Percentiles rank a stretch among this genome's conserved stretches.
Evolutionary conservation across 2,797 vertebrate species (phyloP).

Genomic region (Phalloptychus januarius): DNA sequence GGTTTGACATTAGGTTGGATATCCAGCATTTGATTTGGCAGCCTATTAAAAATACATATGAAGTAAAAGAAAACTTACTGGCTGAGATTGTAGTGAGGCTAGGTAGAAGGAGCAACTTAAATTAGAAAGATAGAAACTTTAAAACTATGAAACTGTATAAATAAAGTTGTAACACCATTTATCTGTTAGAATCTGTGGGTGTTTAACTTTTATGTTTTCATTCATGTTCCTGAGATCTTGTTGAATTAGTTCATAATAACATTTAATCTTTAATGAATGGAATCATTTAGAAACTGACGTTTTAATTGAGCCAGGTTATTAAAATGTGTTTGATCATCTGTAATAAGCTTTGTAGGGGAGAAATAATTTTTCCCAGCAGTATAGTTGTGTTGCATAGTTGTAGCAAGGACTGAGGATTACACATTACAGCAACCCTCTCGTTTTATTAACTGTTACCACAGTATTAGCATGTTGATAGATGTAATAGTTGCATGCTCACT

Average conservation of each 20-base stretch:
- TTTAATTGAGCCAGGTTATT: background rate
- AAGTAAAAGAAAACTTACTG: constrained; percentile 10
- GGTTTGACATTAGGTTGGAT: background rate
- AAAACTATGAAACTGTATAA: constrained; percentile 3
- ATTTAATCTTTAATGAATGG: background rate
- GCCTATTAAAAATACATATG: background rate
- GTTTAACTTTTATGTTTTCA: background rate
- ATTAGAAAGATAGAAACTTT: constrained; percentile 22
- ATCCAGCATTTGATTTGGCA: background rate
- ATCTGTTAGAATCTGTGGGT: background rate
- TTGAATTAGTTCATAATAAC: background rate
- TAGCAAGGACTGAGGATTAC: background rate
- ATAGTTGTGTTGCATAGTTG: background rate
- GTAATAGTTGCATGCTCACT: background rate
- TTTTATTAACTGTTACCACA: background rate
- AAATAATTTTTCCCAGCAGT: background rate
- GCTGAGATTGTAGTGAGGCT: constrained; percentile 38
- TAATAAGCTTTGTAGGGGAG: background rate
- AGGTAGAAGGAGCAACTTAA: constrained; percentile 40
- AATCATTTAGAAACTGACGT: background rate
- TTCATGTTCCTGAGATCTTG: background rate
- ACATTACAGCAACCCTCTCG: background rate
- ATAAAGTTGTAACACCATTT: background rate
- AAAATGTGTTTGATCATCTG: background rate
- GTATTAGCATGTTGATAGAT: background rate